A percentile compares a stretch with the other conserved stretches of the same genome.
Evolutionary conservation across 2,797 vertebrate species (phyloP).

Genomic region (Gephyroberyx darwinii): DNA sequence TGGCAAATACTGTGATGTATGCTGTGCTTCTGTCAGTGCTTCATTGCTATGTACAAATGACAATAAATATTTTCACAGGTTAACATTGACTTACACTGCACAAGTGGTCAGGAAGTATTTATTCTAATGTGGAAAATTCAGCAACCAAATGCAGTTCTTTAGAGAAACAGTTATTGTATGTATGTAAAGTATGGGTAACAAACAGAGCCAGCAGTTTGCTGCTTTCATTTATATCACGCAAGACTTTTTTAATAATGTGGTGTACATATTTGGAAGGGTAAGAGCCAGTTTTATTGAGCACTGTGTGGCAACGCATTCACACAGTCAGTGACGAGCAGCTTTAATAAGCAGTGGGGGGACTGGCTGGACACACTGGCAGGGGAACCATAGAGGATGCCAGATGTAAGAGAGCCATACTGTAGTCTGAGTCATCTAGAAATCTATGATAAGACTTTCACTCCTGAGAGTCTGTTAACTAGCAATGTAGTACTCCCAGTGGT

Average conservation of each 20-base stretch:
- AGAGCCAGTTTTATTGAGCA: slow-evolving; percentile 10
- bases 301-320: slow-evolving; percentile 44
- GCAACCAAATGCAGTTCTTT: not conserved
- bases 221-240: not conserved
- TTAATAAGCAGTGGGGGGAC: slow-evolving; percentile 31
- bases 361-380: slow-evolving; percentile 28
- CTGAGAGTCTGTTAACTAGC: not conserved
- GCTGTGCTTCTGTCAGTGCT: not conserved
- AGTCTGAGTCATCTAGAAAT: slow-evolving; percentile 12
- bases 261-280: not conserved
- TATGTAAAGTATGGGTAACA: not conserved
- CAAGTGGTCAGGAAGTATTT: slow-evolving; percentile 4
- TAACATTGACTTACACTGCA: slow-evolving; percentile 14
- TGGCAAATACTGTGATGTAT: not conserved
- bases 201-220: not conserved
- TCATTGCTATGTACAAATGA: not conserved
- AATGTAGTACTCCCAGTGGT: not conserved
- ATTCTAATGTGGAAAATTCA: not conserved
- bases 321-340: slow-evolving; percentile 43
- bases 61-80: slow-evolving; percentile 9
- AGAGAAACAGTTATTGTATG: not conserved
- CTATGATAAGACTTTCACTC: slow-evolving; percentile 22
- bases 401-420: slow-evolving; percentile 7
- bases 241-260: not conserved
- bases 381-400: slow-evolving; percentile 37